Percentiles rank a stretch among this genome's conserved stretches.
These are phyloP conservation scores for Druon quercuslanigerum DNA, from an alignment of 1,140 invertebrate genomes.

Conservation along the genomic window DNA sequence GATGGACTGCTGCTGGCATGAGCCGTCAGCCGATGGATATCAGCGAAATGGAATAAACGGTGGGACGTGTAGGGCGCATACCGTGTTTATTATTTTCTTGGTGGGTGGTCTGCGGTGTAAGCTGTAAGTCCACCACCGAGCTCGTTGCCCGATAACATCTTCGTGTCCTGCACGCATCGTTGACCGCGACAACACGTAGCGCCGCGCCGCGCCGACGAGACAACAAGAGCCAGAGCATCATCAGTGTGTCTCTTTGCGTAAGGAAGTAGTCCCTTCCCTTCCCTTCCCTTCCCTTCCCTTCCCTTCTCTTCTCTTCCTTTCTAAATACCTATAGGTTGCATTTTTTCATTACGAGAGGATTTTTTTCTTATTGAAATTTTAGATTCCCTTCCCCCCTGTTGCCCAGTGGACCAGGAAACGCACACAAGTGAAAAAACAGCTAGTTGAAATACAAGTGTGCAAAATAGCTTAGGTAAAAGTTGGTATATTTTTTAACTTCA, in stretches of 20 bases:
- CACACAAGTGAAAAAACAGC: too few species aligned
- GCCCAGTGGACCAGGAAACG: too few species aligned
- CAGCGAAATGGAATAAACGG: slow-evolving; percentile 25
- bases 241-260: neutral
- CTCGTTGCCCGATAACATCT: slow-evolving; percentile 23
- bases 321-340: too few species aligned
- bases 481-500: too few species aligned
- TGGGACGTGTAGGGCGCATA: slow-evolving; percentile 31
- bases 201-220: neutral
- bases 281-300: neutral
- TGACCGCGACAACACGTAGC: slow-evolving; percentile 16
- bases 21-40: slow-evolving; percentile 11
- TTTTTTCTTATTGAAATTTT: too few species aligned
- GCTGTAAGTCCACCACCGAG: slow-evolving; percentile 2
- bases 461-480: too few species aligned
- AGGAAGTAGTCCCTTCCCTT: slow-evolving; percentile 10
- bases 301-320: neutral
- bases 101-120: slow-evolving; percentile 16
- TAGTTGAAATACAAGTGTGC: too few species aligned
- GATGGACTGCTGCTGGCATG: slow-evolving; percentile 28
- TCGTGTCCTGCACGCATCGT: slow-evolving; percentile 27
- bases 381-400: too few species aligned
- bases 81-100: slow-evolving; percentile 30
- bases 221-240: slow-evolving; percentile 3
- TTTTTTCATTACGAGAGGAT: too few species aligned